Conservation (phyloP, 2,113 vertebrate species). For the Gobiocypris rarus region DNA sequence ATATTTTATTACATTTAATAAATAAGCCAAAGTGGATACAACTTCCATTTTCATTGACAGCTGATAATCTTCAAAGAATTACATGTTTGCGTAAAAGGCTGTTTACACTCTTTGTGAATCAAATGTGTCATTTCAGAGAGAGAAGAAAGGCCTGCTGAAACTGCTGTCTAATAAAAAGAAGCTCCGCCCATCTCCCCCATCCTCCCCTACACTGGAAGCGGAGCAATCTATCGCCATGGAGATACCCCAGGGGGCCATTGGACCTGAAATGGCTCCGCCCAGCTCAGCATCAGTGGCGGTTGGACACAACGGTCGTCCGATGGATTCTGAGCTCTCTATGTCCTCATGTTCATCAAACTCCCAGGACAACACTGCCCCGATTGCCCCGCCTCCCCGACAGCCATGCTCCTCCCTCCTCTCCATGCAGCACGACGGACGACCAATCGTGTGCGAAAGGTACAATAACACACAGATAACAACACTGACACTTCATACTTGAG, state of each 20-base stretch:
- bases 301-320: slow-evolving; percentile 63
- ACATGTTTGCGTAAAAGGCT: neutral
- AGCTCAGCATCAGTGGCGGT: slow-evolving; percentile 36
- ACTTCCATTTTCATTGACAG: neutral
- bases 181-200: slow-evolving; percentile 87
- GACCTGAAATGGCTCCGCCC: slow-evolving; percentile 76
- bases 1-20: too few relatives aligned
- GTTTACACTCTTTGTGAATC: neutral
- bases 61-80: neutral
- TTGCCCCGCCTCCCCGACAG: slow-evolving; percentile 91
- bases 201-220: slow-evolving; percentile 89
- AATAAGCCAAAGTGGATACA: too few relatives aligned
- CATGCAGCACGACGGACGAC: slow-evolving; percentile 83
- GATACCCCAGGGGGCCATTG: slow-evolving; percentile 83
- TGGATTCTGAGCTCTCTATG: slow-evolving; percentile 72
- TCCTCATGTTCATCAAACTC: slow-evolving; percentile 62
- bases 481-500: neutral
- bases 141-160: slow-evolving; percentile 95
- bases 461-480: neutral
- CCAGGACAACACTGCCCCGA: slow-evolving; percentile 79
- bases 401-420: slow-evolving; percentile 91
- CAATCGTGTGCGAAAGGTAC: slow-evolving; percentile 95
- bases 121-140: slow-evolving; percentile 79
- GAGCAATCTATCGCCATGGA: slow-evolving; percentile 81
- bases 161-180: slow-evolving; percentile 94